Evolutionary conservation across 2,888 invertebrate species (phyloP).

Genomic region (Phytoseiulus persimilis): DNA sequence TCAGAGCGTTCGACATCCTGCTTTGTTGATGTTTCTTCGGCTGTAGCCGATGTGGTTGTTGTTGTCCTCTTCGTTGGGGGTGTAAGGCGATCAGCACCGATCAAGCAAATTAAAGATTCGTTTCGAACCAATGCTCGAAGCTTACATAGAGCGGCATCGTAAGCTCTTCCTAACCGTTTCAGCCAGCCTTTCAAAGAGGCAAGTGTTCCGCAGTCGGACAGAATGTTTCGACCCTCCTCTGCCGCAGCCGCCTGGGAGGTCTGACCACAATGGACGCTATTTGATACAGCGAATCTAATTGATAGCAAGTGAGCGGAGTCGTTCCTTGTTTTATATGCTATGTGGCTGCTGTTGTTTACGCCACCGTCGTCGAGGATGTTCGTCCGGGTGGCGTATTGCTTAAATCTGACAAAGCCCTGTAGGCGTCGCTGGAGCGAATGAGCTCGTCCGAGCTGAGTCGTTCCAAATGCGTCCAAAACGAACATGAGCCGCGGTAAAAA

Average conservation of each 20-base stretch:
- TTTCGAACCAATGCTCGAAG: not conserved
- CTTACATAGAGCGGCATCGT: not conserved
- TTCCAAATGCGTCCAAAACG: not conserved
- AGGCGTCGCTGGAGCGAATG: not conserved
- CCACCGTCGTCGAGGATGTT: not conserved
- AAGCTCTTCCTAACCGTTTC: not conserved
- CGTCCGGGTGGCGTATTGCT: not conserved
- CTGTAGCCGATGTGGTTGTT: not conserved
- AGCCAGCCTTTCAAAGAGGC: not conserved
- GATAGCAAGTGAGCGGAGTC: not conserved
- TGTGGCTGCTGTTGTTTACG: not conserved
- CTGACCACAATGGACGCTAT: not conserved
- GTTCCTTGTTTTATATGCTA: not conserved
- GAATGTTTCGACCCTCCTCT: not conserved
- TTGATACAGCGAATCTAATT: slow-evolving; percentile 5
- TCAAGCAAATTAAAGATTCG: not conserved
- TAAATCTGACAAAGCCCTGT: not conserved
- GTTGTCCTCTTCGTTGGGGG: not conserved
- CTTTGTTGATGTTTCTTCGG: not conserved
- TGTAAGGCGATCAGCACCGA: not conserved
- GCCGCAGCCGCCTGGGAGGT: not conserved
- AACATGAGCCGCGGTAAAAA: not conserved
- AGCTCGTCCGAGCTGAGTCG: not conserved
- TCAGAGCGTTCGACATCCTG: not conserved
- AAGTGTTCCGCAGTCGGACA: not conserved